Evolutionary conservation across 2,888 invertebrate species (phyloP).

Genomic region (Cerceris rybyensis): DNA sequence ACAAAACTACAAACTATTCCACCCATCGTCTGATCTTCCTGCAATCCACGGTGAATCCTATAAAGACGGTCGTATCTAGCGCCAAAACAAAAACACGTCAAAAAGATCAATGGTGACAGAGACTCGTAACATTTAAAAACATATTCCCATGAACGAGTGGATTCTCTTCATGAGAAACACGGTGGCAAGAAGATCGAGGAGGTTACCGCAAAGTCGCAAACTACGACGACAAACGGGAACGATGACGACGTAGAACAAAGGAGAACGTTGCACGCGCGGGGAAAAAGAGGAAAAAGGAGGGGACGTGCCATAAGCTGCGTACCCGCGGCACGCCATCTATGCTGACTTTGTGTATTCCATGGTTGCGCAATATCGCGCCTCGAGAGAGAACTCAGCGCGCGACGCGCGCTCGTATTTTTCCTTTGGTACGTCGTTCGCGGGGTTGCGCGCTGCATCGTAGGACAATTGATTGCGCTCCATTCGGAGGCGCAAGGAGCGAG

Average conservation of each 20-base stretch:
- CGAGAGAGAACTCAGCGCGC: slow-evolving; percentile 43
- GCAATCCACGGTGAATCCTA: too few species aligned
- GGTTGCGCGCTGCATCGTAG: slow-evolving; percentile 43
- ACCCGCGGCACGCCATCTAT: slow-evolving; percentile 64
- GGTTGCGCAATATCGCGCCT: slow-evolving; percentile 52
- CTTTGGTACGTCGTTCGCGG: slow-evolving; percentile 36
- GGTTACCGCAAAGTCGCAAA: slow-evolving; percentile 22
- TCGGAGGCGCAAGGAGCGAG: slow-evolving; percentile 11
- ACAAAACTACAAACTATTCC: too few species aligned
- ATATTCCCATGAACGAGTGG: too few species aligned
- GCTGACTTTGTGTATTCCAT: slow-evolving; percentile 58
- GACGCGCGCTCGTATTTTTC: slow-evolving; percentile 45
- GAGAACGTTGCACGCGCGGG: slow-evolving; percentile 37
- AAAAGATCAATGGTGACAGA: too few species aligned
- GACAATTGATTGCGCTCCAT: slow-evolving; percentile 56
- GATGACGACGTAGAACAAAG: slow-evolving; percentile 55
- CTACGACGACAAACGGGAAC: slow-evolving; percentile 25
- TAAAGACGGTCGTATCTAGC: too few species aligned
- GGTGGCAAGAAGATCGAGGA: slow-evolving; percentile 24
- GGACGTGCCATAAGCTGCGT: slow-evolving; percentile 49
- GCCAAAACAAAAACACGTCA: too few species aligned
- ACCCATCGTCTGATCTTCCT: too few species aligned
- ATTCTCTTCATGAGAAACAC: neutral
- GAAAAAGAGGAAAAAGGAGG: slow-evolving; percentile 42
- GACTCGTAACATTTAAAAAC: too few species aligned